A percentile compares a stretch with the other conserved stretches of the same genome.
Conservation (phyloP, 2,797 vertebrate species). For the Euphonia xanthogaster region DNA sequence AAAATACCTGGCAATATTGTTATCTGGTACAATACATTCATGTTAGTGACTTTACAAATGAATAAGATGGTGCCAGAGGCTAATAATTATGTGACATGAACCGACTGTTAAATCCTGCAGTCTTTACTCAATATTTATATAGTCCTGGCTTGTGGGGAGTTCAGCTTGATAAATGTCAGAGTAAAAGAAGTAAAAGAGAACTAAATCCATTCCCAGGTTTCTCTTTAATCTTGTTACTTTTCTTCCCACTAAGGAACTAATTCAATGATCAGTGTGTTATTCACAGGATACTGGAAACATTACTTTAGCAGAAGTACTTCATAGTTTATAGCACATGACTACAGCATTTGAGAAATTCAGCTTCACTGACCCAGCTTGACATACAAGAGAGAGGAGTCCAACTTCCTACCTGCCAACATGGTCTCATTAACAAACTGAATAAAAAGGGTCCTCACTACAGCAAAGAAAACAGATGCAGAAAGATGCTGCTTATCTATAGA, state of each 20-base stretch:
- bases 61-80: slow-evolving; percentile 34
- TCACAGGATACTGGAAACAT: background rate
- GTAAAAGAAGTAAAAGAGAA: slow-evolving; percentile 24
- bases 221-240: slow-evolving; percentile 41
- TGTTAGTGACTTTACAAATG: slow-evolving; percentile 46
- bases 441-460: slow-evolving; percentile 8
- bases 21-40: slow-evolving; percentile 27
- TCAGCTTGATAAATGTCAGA: slow-evolving; percentile 41
- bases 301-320: background rate
- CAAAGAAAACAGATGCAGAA: slow-evolving; percentile 39
- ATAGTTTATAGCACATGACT: background rate
- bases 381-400: slow-evolving; percentile 55
- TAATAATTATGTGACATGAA: slow-evolving; percentile 54
- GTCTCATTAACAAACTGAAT: slow-evolving; percentile 59
- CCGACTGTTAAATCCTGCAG: slow-evolving; percentile 38
- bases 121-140: slow-evolving; percentile 58
- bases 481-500: background rate
- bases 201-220: slow-evolving; percentile 24
- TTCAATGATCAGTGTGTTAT: slow-evolving; percentile 11
- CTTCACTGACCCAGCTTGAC: slow-evolving; percentile 30
- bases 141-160: slow-evolving; percentile 28
- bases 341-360: slow-evolving; percentile 54
- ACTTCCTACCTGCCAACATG: slow-evolving; percentile 50
- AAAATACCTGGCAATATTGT: slow-evolving; percentile 42
- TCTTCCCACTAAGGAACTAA: slow-evolving; percentile 23